A percentile compares a stretch with the other conserved stretches of the same genome.
phyloP scores from a whole-genome alignment of 2,797 vertebrate species.

The Champsocephalus gunnari region DNA sequence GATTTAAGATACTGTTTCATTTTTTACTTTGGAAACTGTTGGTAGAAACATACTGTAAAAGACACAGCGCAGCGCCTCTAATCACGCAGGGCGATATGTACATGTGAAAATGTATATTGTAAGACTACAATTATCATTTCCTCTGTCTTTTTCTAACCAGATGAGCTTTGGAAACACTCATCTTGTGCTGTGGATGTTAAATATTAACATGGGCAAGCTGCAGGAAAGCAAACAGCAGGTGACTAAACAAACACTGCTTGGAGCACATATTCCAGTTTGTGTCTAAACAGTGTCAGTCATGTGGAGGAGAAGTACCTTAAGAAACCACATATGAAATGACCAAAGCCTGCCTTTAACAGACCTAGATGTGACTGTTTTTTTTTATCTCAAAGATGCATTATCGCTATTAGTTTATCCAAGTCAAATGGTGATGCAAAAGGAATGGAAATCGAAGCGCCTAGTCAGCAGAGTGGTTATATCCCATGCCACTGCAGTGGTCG shows the following conservation, averaged over 20 bases:
- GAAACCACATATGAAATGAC: conserved; percentile 12
- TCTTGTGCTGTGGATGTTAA: conserved; percentile 51
- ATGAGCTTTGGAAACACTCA: conserved; percentile 36
- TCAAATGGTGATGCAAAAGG: no score
- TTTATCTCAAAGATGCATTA: not conserved
- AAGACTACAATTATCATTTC: conserved; percentile 41
- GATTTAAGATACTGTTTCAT: not conserved
- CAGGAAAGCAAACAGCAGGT: conserved; percentile 57
- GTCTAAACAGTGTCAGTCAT: conserved; percentile 26
- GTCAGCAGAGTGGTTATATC: no score
- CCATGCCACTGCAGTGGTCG: no score
- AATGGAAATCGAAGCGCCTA: no score
- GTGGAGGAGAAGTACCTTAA: conserved; percentile 7
- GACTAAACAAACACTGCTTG: conserved; percentile 56
- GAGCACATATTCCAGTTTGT: conserved; percentile 28
- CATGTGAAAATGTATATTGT: conserved; percentile 29
- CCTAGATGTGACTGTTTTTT: not conserved
- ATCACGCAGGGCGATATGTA: conserved; percentile 33
- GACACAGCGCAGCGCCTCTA: not conserved
- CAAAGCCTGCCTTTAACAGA: not conserved
- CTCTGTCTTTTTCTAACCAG: conserved; percentile 4
- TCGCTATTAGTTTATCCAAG: no score
- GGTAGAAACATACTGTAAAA: conserved; percentile 5
- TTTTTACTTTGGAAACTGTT: conserved; percentile 8
- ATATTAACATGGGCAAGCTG: conserved; percentile 50